Percentiles rank a stretch among this genome's conserved stretches.
These are phyloP conservation scores for Ornithoptera alexandrae DNA, from an alignment of 2,888 invertebrate species.

Conservation along the genomic window DNA sequence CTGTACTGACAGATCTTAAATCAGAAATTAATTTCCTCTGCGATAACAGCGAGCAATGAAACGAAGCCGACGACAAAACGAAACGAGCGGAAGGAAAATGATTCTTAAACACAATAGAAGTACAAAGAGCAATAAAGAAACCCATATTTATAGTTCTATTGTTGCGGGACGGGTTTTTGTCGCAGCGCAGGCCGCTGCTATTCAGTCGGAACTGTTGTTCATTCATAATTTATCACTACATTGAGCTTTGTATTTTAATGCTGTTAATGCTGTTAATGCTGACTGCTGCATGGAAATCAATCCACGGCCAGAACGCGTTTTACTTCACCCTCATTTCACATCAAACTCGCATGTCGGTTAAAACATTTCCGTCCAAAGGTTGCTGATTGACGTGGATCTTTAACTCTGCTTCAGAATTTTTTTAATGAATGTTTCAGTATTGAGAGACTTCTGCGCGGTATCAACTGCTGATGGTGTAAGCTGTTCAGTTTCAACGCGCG, in stretches of 20 bases:
- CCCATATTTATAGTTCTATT: slow-evolving; percentile 73
- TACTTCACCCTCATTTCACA: too few species aligned
- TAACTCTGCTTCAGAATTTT: too few species aligned
- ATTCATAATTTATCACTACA: slow-evolving; percentile 75
- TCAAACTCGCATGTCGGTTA: too few species aligned
- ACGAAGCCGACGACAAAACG: slow-evolving; percentile 44
- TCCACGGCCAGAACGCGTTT: too few species aligned
- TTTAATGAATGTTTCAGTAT: too few species aligned
- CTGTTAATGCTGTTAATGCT: slow-evolving; percentile 48
- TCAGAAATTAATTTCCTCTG: slow-evolving; percentile 53
- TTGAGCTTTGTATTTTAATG: slow-evolving; percentile 73
- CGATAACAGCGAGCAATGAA: slow-evolving; percentile 55
- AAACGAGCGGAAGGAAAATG: slow-evolving; percentile 53
- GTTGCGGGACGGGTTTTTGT: slow-evolving; percentile 66
- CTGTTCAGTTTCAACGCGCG: too few species aligned
- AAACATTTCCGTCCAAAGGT: too few species aligned
- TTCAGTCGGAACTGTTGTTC: slow-evolving; percentile 62
- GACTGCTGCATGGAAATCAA: too few species aligned
- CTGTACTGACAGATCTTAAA: slow-evolving; percentile 34
- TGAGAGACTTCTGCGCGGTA: too few species aligned
- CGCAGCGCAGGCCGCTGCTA: slow-evolving; percentile 60
- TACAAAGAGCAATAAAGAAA: slow-evolving; percentile 56
- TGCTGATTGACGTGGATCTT: too few species aligned
- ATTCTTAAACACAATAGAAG: slow-evolving; percentile 48
- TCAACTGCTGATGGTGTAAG: too few species aligned